Conservation (phyloP, 2,888 invertebrate species). For the Synanthedon andrenaeformis region DNA sequence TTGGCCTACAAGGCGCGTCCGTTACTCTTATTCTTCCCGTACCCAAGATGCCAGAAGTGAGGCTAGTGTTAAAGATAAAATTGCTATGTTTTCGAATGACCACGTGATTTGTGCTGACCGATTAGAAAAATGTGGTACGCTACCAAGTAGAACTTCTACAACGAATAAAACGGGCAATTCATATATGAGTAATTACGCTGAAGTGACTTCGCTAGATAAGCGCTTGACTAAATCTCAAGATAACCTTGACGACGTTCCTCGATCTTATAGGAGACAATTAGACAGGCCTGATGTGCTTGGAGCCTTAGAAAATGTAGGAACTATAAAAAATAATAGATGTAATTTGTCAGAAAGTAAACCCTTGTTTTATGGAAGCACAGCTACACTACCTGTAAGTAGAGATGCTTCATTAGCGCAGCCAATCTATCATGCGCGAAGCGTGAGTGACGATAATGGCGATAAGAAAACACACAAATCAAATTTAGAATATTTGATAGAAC, state of each 20-base stretch:
- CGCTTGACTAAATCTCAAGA: constrained; percentile 61
- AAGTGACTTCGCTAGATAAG: constrained; percentile 50
- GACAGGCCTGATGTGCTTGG: constrained; percentile 66
- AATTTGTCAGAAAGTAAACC: constrained; percentile 40
- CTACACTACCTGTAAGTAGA: constrained; percentile 37
- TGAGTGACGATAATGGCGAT: constrained; percentile 51
- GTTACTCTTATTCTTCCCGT: constrained; percentile 63
- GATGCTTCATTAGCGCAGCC: constrained; percentile 38
- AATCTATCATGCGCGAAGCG: constrained; percentile 51
- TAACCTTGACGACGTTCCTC: constrained; percentile 64
- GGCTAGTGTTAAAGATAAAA: constrained; percentile 86
- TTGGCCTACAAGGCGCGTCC: constrained; percentile 39
- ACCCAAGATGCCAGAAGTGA: constrained; percentile 83
- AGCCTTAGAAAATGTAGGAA: constrained; percentile 44
- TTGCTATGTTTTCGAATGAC: constrained; percentile 84
- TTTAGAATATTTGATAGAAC: constrained; percentile 82
- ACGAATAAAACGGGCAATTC: constrained; percentile 37
- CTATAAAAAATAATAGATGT: constrained; percentile 20
- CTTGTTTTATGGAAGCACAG: constrained; percentile 59
- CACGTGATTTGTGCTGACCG: constrained; percentile 46
- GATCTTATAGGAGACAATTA: constrained; percentile 39
- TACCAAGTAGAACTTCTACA: constrained; percentile 38
- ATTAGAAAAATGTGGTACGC: constrained; percentile 53
- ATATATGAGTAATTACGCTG: constrained; percentile 38
- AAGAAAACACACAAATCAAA: constrained; percentile 72